Evolutionary conservation across 1,140 invertebrate genomes (phyloP), one percentile per base, ranked within the genome.

Genomic region (Drosophila rhopaloa): DNA sequence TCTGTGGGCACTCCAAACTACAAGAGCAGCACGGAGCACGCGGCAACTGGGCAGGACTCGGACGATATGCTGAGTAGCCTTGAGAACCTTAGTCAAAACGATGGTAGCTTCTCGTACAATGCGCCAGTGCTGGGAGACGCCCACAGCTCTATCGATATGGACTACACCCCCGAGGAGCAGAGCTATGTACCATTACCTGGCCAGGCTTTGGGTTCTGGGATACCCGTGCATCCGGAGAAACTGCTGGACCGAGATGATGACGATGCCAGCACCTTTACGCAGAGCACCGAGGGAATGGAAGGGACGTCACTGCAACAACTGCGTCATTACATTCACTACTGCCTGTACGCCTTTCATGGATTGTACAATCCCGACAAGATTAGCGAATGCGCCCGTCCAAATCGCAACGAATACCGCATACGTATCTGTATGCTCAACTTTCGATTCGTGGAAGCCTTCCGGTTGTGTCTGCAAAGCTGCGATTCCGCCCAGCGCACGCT

Each of bases 321-420:
- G 40, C 81, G 90, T 6, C 78, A 92, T 62, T 92, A 91, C 62
- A 91, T 95, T 53, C 94, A 95, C 79, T 94, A 94, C 73, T 93
- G 93, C 46, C 63, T 95, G 6, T 93, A 94, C 73, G 92, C 93
- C 32, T 94, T 94, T 60, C 86, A 93, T 53, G 94, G 94, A 27
- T 81, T 94, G 38, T 95, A 94, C 46, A 93, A 93, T 67, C 91
- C 92, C 11, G 89, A 91, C 13, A 93, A 93, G 81, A 93, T 95
- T 54, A 77, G 93, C 53, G 92, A 93, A 47, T 92, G 80, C 29
- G 57, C 84, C 3, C 83, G 83, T 54, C 59, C 75, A 46, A 56
- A 84, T 14, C 85, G 89, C 5, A 67, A 88, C 13, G 92, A 92
- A 76, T 92, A 90, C 76, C 91, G 90, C 48, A 90, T 92, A 47